Evolutionary conservation across 1,140 invertebrate species (phyloP), one percentile per base, ranked within the genome.

Genomic region (Riptortus pedestris): DNA sequence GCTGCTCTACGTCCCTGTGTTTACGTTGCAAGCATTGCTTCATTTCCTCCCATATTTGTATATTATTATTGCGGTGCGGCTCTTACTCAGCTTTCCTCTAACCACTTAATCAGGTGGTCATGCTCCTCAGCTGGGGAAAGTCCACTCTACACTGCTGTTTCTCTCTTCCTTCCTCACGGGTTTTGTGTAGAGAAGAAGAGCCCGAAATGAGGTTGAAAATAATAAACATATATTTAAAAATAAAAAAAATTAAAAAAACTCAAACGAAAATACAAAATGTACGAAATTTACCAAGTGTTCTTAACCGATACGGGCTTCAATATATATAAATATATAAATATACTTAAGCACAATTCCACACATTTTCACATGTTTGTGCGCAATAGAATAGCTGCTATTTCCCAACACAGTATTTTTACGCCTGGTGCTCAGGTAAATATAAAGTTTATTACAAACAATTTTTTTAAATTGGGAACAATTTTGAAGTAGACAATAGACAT

Each of bases 401-500:
- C 63, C 29, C 52, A 57, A 26, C 31, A 63, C 63, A 18, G 43
- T 64, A 38, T 58, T 60, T 33, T 38, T 14, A n/a, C 59, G 58
- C 64, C 59, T 65, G 64, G 58, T 52, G 20, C 63, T 64, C 58
- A 61, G 64, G 64, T 65, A 38, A 33, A 38, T 38, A 38, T 51
- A n/a, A 12, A 31, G 9, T 59, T 65, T 51, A 52, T 51, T 48
- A 60, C 33, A 31, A 33, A 18, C 24, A 60, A 65, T 60, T 60
- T 65, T 60, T 65, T 65, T 65, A 60, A 65, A 65, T 65, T 61
- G 62, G 64, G 64, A 65, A 65, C 64, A 65, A 65, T 65, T 65
- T 64, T 51, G 64, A 65, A 52, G 64, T 65, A 65, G 64, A 65
- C 64, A 65, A 65, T 65, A 65, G 64, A 65, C 47, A 52, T 65